Base-by-base conservation (phyloP, 2,797 vertebrate genomes). In the Alauda arvensis region DNA sequence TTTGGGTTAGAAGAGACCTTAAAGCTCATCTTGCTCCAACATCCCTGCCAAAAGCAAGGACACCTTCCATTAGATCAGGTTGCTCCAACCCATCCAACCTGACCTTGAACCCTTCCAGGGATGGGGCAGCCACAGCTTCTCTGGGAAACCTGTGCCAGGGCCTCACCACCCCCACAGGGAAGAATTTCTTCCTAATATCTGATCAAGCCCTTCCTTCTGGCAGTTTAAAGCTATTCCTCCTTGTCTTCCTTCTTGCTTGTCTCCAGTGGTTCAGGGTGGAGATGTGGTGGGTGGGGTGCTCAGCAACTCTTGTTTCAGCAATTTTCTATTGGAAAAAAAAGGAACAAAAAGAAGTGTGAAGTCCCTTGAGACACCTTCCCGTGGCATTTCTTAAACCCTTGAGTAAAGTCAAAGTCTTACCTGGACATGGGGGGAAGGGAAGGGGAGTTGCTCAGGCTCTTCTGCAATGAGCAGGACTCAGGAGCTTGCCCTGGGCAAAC, bases 21-120 rank as follows among this genome's bases (percentile, higher is more conserved):
- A 11, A 15, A 56, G 10, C 9, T 61, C 48, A 33, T 29, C 28
- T 33, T 7, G 3, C 39, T 61, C 62, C 34, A 59, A 8, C 8
- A 17, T 3, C 29, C 8, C 25, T 52, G 18, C 29, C 39, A 45
- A 1, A 3, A 53, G 6, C 46, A 83, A 33, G 28, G 17, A 8
- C 28, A 15, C 8, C 34, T 55, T 29, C 42, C 31, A 42, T 14
- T 1, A 12, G 0, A 0, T 1, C 61, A 37, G 34, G 9, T 2
- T n/a, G 8, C 7, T 37, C 34, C 68, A 59, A 23, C 14, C 9
- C 19, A 16, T 65, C 60, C 33, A 37, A 2, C 37, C 37, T 39
- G 26, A 0, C 5, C 49, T 33, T 39, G 24, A 2, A 39, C 55
- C 39, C 12, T 29, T 26, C 20, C n/a, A 39, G 24, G n/a, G 43